These are phyloP conservation scores for Fukomys damarensis DNA, from an alignment of 2,113 vertebrate genomes.

Conservation along the genomic window DNA sequence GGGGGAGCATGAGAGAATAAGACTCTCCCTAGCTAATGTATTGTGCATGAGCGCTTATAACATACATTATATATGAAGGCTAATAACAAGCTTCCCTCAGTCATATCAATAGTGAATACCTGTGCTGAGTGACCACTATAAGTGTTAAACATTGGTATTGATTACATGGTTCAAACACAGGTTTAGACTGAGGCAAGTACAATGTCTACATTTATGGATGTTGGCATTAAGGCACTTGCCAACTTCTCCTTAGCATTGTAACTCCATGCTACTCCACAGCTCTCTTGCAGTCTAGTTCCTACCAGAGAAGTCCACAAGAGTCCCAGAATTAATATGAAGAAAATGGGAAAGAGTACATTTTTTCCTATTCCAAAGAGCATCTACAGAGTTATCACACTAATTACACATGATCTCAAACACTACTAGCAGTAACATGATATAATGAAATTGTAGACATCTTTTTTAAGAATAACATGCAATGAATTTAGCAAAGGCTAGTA, in stretches of 20 bases:
- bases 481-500: not conserved
- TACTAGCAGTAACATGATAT: not conserved
- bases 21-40: not conserved
- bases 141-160: not conserved
- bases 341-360: not conserved
- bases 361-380: not conserved
- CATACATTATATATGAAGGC: not conserved
- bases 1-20: not conserved
- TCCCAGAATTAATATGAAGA: not conserved
- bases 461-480: not conserved
- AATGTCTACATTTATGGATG: not conserved
- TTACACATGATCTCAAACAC: not conserved
- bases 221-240: not conserved
- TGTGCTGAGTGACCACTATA: not conserved
- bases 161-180: not conserved
- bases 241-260: not conserved
- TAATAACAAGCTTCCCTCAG: conserved; percentile 1
- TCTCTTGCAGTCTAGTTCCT: not conserved
- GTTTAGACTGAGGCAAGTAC: not conserved
- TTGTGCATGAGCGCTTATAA: conserved; percentile 14
- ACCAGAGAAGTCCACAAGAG: not conserved
- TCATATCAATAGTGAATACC: conserved; percentile 40
- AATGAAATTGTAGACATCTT: not conserved
- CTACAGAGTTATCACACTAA: not conserved
- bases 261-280: not conserved